A percentile compares a stretch with the other conserved stretches of the same genome.
Conservation (phyloP, 2,797 vertebrate genomes). For the Sebastes hubbsi region DNA sequence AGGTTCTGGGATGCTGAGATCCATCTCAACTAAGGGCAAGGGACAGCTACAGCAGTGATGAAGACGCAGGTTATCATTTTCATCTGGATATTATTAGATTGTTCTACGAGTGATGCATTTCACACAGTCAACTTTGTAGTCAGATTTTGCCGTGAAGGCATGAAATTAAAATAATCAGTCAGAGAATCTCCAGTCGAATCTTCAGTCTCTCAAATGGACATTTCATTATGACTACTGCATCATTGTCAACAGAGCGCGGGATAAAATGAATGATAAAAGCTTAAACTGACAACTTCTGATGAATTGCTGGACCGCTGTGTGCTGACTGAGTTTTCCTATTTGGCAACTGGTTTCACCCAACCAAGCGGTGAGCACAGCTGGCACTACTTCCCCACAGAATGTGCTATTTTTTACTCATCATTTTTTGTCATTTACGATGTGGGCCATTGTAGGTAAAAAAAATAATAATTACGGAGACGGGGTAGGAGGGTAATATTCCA, state of each 20-base stretch:
- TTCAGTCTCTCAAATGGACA: constrained; percentile 12
- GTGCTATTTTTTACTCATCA: neutral
- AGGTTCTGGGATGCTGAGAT: constrained; percentile 47
- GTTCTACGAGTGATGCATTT: constrained; percentile 8
- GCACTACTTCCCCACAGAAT: neutral
- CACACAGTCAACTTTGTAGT: constrained; percentile 7
- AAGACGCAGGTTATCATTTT: constrained; percentile 38
- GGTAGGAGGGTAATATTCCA: too few species aligned
- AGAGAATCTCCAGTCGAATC: neutral
- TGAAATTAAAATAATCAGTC: constrained; percentile 37
- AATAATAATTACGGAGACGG: too few species aligned
- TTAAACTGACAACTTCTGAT: constrained; percentile 23
- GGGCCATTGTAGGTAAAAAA: neutral
- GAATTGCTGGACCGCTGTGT: neutral
- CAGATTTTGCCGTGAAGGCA: constrained; percentile 1
- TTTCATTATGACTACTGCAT: constrained; percentile 18
- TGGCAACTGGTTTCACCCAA: neutral
- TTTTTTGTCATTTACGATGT: too few species aligned
- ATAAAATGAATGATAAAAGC: constrained; percentile 18
- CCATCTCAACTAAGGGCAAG: constrained; percentile 29
- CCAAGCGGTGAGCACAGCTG: neutral
- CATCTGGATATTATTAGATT: constrained; percentile 33
- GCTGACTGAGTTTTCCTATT: neutral
- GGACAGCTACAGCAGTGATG: constrained; percentile 26
- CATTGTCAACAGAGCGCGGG: constrained; percentile 6